phyloP scores from a whole-genome alignment of 2,888 invertebrate genomes.

The Netelia virgata region DNA sequence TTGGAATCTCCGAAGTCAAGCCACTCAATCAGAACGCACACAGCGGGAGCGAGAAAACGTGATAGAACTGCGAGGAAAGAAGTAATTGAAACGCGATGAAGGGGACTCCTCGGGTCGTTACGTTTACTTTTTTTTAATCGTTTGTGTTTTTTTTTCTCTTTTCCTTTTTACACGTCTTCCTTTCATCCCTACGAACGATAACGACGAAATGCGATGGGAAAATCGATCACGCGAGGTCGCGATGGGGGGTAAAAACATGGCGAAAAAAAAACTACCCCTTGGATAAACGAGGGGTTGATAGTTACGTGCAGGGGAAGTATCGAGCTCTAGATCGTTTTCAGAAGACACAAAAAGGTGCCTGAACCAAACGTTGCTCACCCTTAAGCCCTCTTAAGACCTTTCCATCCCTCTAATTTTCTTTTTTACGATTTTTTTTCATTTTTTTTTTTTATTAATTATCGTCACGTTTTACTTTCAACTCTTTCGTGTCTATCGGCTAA shows the following conservation, averaged over 20 bases:
- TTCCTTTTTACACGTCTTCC: not conserved
- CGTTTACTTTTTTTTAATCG: not conserved
- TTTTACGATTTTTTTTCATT: not conserved
- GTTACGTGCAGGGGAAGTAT: not conserved
- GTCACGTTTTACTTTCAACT: not conserved
- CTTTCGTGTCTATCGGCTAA: not conserved
- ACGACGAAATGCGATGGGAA: not conserved
- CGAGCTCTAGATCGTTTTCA: no score
- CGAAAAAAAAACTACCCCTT: slow-evolving; percentile 13
- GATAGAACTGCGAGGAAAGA: slow-evolving; percentile 3
- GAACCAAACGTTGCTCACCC: not conserved
- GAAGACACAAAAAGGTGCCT: no score
- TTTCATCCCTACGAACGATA: not conserved
- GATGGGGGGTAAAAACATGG: slow-evolving; percentile 32
- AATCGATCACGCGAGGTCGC: slow-evolving; percentile 21
- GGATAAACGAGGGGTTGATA: slow-evolving; percentile 12
- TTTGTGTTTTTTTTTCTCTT: slow-evolving; percentile 23
- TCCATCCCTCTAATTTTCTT: slow-evolving; percentile 1
- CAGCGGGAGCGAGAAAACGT: slow-evolving; percentile 1
- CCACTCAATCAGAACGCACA: slow-evolving; percentile 1
- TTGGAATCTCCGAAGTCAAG: slow-evolving; percentile 9
- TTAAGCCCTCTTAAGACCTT: not conserved
- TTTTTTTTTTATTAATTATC: slow-evolving; percentile 3
- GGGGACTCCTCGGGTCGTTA: slow-evolving; percentile 6
- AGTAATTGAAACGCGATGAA: slow-evolving; percentile 10